A percentile compares a stretch with the other conserved stretches of the same genome.
phyloP scores from a whole-genome alignment of 2,888 invertebrate genomes.

The Saturnia pavonia region DNA sequence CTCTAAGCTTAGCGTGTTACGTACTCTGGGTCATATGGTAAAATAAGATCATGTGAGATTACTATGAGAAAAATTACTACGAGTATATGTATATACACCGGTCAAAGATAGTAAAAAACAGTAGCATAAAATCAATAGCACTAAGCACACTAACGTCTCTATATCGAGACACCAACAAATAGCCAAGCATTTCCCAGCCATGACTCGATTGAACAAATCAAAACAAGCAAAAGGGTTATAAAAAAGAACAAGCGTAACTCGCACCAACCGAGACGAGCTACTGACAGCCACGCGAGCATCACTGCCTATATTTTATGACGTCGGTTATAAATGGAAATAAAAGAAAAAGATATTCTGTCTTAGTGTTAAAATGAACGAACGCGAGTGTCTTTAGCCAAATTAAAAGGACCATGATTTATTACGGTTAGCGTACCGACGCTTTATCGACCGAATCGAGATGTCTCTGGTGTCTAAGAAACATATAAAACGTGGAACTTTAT shows the following conservation, averaged over 20 bases:
- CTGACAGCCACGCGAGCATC: slow-evolving; percentile 49
- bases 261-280: slow-evolving; percentile 39
- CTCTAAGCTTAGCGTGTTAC: neutral
- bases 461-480: slow-evolving; percentile 13
- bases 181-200: slow-evolving; percentile 10
- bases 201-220: slow-evolving; percentile 30
- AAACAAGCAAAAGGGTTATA: slow-evolving; percentile 31
- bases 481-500: slow-evolving; percentile 13
- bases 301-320: slow-evolving; percentile 61
- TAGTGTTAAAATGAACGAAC: slow-evolving; percentile 52
- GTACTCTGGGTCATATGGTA: too few relatives aligned
- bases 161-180: slow-evolving; percentile 6
- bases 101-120: neutral
- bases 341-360: slow-evolving; percentile 58
- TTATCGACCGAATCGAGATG: slow-evolving; percentile 20
- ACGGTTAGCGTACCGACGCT: slow-evolving; percentile 26
- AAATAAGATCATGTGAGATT: too few relatives aligned
- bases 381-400: slow-evolving; percentile 61
- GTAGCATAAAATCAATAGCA: neutral
- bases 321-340: slow-evolving; percentile 56
- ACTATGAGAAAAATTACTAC: too few relatives aligned
- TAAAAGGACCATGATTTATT: slow-evolving; percentile 67
- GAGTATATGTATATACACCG: too few relatives aligned
- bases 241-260: slow-evolving; percentile 30
- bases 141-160: neutral